Base-by-base conservation (phyloP, 2,888 invertebrate species). In the Acrocyrtus sp. region DNA sequence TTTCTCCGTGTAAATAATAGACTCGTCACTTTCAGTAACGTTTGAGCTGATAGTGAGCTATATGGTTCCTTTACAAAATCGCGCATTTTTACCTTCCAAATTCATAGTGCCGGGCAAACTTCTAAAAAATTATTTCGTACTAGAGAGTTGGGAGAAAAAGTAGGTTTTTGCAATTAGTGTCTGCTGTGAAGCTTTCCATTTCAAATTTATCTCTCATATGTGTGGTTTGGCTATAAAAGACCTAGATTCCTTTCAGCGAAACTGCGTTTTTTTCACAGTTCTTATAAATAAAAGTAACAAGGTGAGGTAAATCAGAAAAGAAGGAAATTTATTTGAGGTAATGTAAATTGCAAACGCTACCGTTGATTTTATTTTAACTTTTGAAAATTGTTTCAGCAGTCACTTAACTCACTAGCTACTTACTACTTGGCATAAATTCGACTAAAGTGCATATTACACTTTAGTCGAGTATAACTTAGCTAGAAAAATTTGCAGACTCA, bases 111-210 rank as follows among this genome's bases (percentile, higher is more conserved):
- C 39, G 39, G 65, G 56, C 22, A 65, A 54, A 54, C 34, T 53
- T 53, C 53, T 29, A 29, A 19, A 53, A 53, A 53, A 6, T 27
- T 21, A 47, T n/a, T n/a, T 17, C 47, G 22, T 19, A 47, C n/a
- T n/a, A 24, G 51, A 4, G 15, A 24, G 8, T 39, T 17, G 62
- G 63, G 45, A 45, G 54, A 51, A 54, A 70, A 70, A 70, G 63
- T 70, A 70, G 70, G 70, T 26, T 70, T 70, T 63, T 63, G 70
- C 63, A 70, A 70, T 70, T 70, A 70, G 70, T 58, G 70, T 70
- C 70, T 70, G 63, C 70, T 70, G 63, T 58, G 70, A 70, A 63
- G 70, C 70, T 70, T 70, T 70, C 70, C 70, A 70, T 70, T 63
- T 70, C 70, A 51, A 70, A 70, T 70, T 63, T 70, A 63, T 70